phyloP scores from a whole-genome alignment of 2,797 vertebrate genomes.

The Dicrostonyx torquatus region DNA sequence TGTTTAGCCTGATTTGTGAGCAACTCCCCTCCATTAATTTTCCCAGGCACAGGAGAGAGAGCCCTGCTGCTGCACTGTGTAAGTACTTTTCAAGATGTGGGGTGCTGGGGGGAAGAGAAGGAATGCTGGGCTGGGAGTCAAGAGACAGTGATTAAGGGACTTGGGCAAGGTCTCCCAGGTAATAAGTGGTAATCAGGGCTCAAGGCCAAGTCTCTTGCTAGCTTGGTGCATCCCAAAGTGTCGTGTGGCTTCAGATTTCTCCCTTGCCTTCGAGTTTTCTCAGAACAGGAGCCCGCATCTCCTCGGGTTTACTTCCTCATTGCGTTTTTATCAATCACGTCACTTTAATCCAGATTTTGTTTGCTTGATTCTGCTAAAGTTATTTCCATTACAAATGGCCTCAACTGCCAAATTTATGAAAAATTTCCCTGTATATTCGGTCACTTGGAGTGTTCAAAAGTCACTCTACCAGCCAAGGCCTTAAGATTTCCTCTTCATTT shows the following conservation, averaged over 20 bases:
- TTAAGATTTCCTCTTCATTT: not conserved
- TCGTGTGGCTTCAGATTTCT: not conserved
- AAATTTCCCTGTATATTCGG: not conserved
- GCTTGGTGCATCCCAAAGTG: not conserved
- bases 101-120: not conserved
- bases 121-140: constrained; percentile 3
- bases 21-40: not conserved
- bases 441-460: not conserved
- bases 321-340: not conserved
- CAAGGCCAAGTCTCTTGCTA: not conserved
- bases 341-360: constrained; percentile 12
- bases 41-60: not conserved
- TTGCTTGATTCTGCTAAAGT: constrained; percentile 26
- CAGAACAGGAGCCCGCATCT: not conserved
- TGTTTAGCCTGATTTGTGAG: constrained; percentile 14
- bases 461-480: not conserved
- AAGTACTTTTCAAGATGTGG: constrained; percentile 33
- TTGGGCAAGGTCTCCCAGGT: constrained; percentile 27
- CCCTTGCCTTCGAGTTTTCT: constrained; percentile 29
- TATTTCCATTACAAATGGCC: constrained; percentile 1
- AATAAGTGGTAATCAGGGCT: not conserved
- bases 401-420: constrained; percentile 24
- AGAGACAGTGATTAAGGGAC: constrained; percentile 27
- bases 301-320: not conserved
- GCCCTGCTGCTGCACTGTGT: not conserved